A percentile compares a stretch with the other conserved stretches of the same genome.
Evolutionary conservation across 2,888 invertebrate species (phyloP).

Genomic region (Acholoe squamosa): DNA sequence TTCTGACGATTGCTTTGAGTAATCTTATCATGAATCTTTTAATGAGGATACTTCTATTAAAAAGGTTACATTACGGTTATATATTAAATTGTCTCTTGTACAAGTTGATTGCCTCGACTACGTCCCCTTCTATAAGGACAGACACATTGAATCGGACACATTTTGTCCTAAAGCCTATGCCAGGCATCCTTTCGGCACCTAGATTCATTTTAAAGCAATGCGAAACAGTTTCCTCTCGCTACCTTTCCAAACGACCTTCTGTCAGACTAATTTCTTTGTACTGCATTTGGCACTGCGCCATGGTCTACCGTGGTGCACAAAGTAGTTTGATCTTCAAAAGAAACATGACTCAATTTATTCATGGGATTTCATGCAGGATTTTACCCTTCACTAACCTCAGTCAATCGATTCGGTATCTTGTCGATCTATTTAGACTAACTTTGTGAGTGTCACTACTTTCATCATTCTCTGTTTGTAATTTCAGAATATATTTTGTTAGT

Average conservation of each 20-base stretch:
- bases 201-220: too few species aligned
- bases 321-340: conserved; percentile 29
- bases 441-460: neutral
- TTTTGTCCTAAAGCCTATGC: too few species aligned
- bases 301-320: neutral
- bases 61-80: too few species aligned
- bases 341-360: conserved; percentile 22
- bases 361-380: conserved; percentile 14
- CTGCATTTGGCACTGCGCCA: neutral
- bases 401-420: neutral
- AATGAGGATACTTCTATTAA: too few species aligned
- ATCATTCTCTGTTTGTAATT: conserved; percentile 28
- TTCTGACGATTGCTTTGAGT: too few species aligned
- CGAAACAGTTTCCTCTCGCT: too few species aligned
- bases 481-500: conserved; percentile 40
- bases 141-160: too few species aligned
- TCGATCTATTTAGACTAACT: neutral
- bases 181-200: too few species aligned
- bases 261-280: neutral
- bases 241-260: neutral
- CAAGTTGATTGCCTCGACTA: too few species aligned
- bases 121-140: too few species aligned
- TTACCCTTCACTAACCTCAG: neutral
- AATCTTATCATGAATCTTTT: too few species aligned
- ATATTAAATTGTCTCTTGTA: too few species aligned